These are phyloP conservation scores for Catharus minimus DNA, from an alignment of 2,113 vertebrate genomes.

Conservation along the genomic window DNA sequence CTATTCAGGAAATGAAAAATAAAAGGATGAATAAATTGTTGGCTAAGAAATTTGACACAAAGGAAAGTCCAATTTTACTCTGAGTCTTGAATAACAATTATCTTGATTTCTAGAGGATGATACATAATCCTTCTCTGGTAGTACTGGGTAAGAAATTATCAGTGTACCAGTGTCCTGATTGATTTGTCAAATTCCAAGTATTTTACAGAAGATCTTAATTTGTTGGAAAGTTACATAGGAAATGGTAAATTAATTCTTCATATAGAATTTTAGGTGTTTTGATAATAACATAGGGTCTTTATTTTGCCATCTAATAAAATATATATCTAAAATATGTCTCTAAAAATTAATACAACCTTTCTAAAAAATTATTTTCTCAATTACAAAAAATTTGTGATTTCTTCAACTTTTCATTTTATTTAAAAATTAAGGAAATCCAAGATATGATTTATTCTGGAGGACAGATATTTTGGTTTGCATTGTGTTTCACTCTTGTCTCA, in stretches of 20 bases:
- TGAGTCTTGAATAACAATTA: neutral
- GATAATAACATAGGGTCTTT: neutral
- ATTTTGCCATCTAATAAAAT: neutral
- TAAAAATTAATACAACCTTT: neutral
- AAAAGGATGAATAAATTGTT: neutral
- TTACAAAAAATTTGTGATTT: neutral
- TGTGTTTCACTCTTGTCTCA: neutral
- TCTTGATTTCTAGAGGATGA: neutral
- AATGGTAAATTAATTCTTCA: neutral
- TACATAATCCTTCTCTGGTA: neutral
- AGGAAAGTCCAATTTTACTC: neutral
- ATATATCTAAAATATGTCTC: neutral
- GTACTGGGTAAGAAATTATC: neutral
- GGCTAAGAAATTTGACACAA: neutral
- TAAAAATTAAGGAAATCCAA: neutral
- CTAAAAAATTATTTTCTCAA: neutral
- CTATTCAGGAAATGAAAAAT: neutral
- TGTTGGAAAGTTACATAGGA: accelerated
- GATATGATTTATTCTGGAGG: neutral
- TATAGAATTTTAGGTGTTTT: neutral
- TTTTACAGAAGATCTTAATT: neutral
- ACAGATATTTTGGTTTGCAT: neutral
- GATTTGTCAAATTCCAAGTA: neutral
- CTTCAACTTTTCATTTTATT: neutral
- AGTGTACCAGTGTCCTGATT: neutral